phyloP scores from a whole-genome alignment of 2,797 vertebrate genomes.

The Enteromius radiatus region DNA sequence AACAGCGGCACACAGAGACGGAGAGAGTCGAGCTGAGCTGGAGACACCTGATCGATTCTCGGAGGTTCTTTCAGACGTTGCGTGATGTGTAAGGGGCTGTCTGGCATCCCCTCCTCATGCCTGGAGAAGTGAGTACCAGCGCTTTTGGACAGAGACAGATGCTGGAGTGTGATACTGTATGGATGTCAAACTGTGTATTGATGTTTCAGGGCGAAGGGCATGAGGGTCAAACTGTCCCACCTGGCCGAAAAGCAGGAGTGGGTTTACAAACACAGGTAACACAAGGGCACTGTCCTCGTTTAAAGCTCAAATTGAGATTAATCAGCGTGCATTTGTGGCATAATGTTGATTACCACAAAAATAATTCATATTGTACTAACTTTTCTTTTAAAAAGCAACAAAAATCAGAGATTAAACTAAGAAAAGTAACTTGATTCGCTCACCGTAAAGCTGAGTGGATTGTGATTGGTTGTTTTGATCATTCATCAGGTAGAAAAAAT shows the following conservation, averaged over 20 bases:
- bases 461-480: background rate
- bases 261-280: conserved; percentile 72
- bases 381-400: background rate
- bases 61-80: background rate
- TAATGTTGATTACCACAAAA: background rate
- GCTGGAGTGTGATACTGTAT: background rate
- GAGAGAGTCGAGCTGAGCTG: background rate
- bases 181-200: conserved; percentile 30
- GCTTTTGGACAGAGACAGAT: background rate
- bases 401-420: background rate
- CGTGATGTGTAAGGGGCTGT: conserved; percentile 78
- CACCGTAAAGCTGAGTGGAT: background rate
- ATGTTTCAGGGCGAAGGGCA: conserved; percentile 77
- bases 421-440: background rate
- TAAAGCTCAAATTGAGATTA: background rate
- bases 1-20: conserved; percentile 56
- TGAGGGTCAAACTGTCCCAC: conserved; percentile 75
- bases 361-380: background rate
- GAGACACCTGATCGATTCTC: background rate
- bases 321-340: too few species aligned
- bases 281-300: too few species aligned
- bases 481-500: background rate
- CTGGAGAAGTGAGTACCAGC: conserved; percentile 73
- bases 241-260: conserved; percentile 69
- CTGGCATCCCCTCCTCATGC: conserved; percentile 76